These are phyloP conservation scores for Metallyticus violacea DNA, from an alignment of 2,888 invertebrate species.

Conservation along the genomic window DNA sequence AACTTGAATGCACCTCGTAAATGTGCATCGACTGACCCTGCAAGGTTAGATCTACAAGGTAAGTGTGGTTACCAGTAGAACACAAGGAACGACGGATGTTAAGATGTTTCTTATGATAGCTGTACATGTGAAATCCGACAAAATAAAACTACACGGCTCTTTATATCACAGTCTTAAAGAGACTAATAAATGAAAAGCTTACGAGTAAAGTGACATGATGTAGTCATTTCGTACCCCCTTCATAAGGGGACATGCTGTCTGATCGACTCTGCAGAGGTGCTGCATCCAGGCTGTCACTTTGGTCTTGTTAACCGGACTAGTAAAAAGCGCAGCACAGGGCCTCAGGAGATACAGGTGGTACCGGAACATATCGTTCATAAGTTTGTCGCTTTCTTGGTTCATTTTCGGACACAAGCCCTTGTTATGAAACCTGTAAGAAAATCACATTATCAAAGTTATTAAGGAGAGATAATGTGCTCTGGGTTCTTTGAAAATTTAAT, in stretches of 20 bases:
- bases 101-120: too few species aligned
- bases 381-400: not conserved
- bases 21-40: too few species aligned
- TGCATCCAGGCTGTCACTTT: constrained; percentile 52
- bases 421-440: not conserved
- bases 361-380: constrained; percentile 42
- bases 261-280: constrained; percentile 49
- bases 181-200: constrained; percentile 19
- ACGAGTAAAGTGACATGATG: constrained; percentile 52
- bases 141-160: too few species aligned
- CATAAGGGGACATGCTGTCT: constrained; percentile 49
- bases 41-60: too few species aligned
- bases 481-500: too few species aligned
- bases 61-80: too few species aligned
- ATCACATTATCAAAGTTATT: not conserved
- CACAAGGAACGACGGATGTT: too few species aligned
- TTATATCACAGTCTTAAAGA: too few species aligned
- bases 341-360: constrained; percentile 49
- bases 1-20: too few species aligned
- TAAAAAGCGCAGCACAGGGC: constrained; percentile 49
- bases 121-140: too few species aligned
- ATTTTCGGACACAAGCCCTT: not conserved
- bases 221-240: constrained; percentile 56
- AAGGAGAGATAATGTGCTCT: not conserved
- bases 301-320: constrained; percentile 46